These are phyloP conservation scores for Peromyscus polionotus DNA, from an alignment of 2,113 vertebrate species.

Conservation along the genomic window DNA sequence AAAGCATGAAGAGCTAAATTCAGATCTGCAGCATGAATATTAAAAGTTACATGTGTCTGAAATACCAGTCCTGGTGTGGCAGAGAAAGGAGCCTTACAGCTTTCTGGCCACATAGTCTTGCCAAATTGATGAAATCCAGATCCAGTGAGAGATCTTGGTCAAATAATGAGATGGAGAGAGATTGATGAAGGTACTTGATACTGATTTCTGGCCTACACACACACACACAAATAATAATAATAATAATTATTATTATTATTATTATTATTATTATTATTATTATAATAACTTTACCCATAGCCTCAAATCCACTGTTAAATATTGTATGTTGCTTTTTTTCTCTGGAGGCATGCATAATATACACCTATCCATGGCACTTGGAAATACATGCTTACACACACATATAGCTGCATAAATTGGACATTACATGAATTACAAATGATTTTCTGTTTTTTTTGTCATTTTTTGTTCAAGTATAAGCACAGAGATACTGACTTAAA, in stretches of 20 bases:
- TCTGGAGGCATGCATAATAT: fast-evolving
- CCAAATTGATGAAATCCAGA: background rate
- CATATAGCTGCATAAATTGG: background rate
- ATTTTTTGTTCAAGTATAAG: background rate
- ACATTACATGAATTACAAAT: background rate
- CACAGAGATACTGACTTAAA: background rate
- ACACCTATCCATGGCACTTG: background rate
- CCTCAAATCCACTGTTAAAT: background rate
- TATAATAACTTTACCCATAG: background rate
- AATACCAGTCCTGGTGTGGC: background rate
- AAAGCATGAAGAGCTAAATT: too few species aligned
- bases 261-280: too few species aligned
- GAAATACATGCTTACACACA: background rate
- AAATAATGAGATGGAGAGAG: background rate
- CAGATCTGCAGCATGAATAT: background rate
- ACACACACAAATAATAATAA: background rate
- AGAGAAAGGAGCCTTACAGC: background rate
- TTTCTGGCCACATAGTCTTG: too few species aligned
- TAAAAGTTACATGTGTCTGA: background rate
- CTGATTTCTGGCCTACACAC: background rate
- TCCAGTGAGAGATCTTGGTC: background rate
- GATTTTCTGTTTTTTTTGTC: background rate
- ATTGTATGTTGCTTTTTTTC: background rate
- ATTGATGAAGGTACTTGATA: background rate
- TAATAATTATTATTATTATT: too few species aligned